A percentile compares a stretch with the other conserved stretches of the same genome.
Evolutionary conservation across 2,888 invertebrate species (phyloP).

Genomic region (Ischnus inquisitorius): DNA sequence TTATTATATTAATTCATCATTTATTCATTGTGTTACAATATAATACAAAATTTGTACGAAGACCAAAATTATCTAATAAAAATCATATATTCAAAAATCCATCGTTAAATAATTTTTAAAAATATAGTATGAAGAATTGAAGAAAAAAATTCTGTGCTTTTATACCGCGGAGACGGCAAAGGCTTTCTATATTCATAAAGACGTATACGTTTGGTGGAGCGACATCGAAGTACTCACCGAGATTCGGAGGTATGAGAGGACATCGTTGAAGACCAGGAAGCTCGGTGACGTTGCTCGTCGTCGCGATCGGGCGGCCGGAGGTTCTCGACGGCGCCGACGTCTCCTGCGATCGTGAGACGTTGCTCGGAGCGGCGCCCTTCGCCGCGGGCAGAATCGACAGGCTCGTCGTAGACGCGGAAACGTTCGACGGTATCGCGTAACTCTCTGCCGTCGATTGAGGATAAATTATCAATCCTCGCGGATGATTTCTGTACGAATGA

Average conservation of each 20-base stretch:
- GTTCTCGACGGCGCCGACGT: slow-evolving; percentile 64
- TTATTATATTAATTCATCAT: too few relatives aligned
- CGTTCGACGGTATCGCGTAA: slow-evolving; percentile 71
- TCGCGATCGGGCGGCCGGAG: slow-evolving; percentile 65
- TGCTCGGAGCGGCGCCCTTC: slow-evolving; percentile 69
- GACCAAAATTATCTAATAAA: too few relatives aligned
- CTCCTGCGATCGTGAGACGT: slow-evolving; percentile 74
- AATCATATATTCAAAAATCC: too few relatives aligned
- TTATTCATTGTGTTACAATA: too few relatives aligned
- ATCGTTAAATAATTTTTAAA: too few relatives aligned
- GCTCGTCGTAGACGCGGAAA: slow-evolving; percentile 72
- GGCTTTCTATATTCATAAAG: too few relatives aligned
- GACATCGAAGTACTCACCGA: slow-evolving; percentile 86
- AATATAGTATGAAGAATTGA: too few relatives aligned
- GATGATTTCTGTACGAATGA: slow-evolving; percentile 79
- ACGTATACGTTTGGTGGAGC: not conserved
- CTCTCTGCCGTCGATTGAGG: slow-evolving; percentile 78
- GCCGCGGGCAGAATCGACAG: slow-evolving; percentile 66
- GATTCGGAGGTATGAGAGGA: slow-evolving; percentile 88
- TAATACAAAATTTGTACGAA: too few relatives aligned
- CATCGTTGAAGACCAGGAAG: slow-evolving; percentile 85
- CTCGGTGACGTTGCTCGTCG: slow-evolving; percentile 77
- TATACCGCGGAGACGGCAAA: too few relatives aligned
- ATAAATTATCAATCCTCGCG: slow-evolving; percentile 82
- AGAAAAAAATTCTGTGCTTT: too few relatives aligned